Evolutionary conservation across 2,888 invertebrate genomes (phyloP), one percentile per base, ranked within the genome.

Genomic region (Scrobipalpa costella): DNA sequence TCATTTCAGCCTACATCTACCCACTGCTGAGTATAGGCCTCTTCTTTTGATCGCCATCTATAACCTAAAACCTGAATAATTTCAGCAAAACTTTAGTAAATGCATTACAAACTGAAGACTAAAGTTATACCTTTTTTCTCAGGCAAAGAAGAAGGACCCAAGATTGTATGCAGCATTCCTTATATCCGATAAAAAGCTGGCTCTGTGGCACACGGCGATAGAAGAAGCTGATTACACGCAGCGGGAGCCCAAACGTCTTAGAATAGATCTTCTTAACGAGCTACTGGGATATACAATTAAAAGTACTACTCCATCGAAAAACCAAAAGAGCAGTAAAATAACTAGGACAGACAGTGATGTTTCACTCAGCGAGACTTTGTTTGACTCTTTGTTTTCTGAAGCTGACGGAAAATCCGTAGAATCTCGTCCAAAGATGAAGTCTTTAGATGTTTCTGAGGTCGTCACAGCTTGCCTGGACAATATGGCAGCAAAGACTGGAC

Each of bases 161-260:
- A 92, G 84, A 75, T 79, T 90, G 50, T 90, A 89, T 68, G 86
- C 91, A 40, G 93, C 93, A 7, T 93, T 91, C 71, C 82, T 89
- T 57, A 80, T 94, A 17, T 92, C 92, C n/a, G 89, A 92, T 49
- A 86, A 92, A 68, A 88, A 93, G 68, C 86, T 90, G 70, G 73
- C 85, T 2, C 92, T 93, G 63, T 97, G 97, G 97, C 90, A 93
- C 40, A 85, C 92, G 57, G 96, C 97, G 0, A 93, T 97, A 0
- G 90, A 92, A n/a, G 96, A 97, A 86, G 96, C 96, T 0, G 94
- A 95, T 73, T 88, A 87, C 61, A 88, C 97, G 7, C 81, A 93
- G 3, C 77, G 86, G 11, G 90, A 93, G 75, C 90, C 93, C 13
- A 87, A 92, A 64, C 81, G 92, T 50, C 84, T 94, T n/a, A 91